Evolutionary conservation across 2,113 vertebrate genomes (phyloP).

Genomic region (Erythrocercus mccallii): DNA sequence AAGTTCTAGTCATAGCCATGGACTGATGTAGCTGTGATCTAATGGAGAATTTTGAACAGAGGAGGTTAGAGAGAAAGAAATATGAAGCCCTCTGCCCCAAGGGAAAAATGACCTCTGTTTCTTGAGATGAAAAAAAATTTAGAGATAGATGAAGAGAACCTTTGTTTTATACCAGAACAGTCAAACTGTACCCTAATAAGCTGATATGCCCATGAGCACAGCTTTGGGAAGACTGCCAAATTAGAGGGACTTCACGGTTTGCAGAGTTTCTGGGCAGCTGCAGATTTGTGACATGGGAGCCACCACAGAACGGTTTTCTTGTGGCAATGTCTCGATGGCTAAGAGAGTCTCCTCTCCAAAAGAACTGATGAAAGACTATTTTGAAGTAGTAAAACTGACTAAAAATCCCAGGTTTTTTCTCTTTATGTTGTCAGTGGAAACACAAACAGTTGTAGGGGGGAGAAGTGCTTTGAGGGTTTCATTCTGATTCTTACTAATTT

Average conservation of each 20-base stretch:
- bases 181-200: background rate
- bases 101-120: too few relatives aligned
- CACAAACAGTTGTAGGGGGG: background rate
- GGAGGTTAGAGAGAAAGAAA: background rate
- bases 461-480: background rate
- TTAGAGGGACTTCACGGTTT: too few relatives aligned
- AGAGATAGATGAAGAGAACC: background rate
- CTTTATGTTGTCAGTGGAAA: background rate
- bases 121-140: background rate
- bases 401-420: background rate
- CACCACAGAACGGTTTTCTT: too few relatives aligned
- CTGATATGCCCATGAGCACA: background rate
- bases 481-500: background rate
- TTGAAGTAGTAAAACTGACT: background rate
- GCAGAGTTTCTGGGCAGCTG: too few relatives aligned
- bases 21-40: background rate
- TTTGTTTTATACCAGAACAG: background rate
- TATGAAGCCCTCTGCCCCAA: background rate
- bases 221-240: background rate
- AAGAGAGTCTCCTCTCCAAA: background rate
- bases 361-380: background rate
- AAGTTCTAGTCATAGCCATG: background rate
- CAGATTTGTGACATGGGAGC: too few relatives aligned
- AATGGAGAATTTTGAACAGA: background rate
- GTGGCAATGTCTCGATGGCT: too few relatives aligned